Evolutionary conservation across 2,888 invertebrate genomes (phyloP), one percentile per base, ranked within the genome.

Genomic region (Microplitis manilae): DNA sequence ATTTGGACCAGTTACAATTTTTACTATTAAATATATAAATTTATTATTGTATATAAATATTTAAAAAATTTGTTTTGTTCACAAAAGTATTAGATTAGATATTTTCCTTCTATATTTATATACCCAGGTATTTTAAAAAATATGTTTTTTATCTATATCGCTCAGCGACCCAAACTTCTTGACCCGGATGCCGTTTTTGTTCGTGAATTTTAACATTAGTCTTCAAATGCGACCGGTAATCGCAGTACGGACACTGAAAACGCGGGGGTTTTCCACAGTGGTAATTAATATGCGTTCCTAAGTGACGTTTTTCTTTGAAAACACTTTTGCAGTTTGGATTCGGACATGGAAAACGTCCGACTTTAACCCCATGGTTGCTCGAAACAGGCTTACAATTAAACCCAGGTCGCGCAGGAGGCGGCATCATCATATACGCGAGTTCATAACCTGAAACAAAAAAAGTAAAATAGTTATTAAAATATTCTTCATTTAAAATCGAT

Each of bases 181-280:
- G 50, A 2, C 82, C 84, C 0, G 86, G 87, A 71, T 89, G 89
- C 73, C 85, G 85, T 30, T 87, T 84, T 9, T 86, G 83, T 1
- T 89, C 83, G 76, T 90, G 90, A 0, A 87, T 86, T 8, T 87
- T 83, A n/a, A 89, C 86, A 73, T 89, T 88, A 7, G 88, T 87
- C 2, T 87, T 85, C 50, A 90, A 87, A 73, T 85, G 88, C 30
- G 89, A 87, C 15, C 86, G 84, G 75, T 89, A 88, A 62, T 83
- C 80, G 72, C 90, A 90, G 70, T 88, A 87, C 0, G 89, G 89
- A 80, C 90, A 90, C 69, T 86, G 85, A 80, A 89, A 90, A 60
- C 87, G 85, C 0, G 89, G 89, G 73, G 84, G 80, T 76, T 88
- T 86, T 5, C 90, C 90, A 13, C 50, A 50, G 50, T 50, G 50